Conservation (phyloP, 2,888 invertebrate genomes). For the Formica aserva region DNA sequence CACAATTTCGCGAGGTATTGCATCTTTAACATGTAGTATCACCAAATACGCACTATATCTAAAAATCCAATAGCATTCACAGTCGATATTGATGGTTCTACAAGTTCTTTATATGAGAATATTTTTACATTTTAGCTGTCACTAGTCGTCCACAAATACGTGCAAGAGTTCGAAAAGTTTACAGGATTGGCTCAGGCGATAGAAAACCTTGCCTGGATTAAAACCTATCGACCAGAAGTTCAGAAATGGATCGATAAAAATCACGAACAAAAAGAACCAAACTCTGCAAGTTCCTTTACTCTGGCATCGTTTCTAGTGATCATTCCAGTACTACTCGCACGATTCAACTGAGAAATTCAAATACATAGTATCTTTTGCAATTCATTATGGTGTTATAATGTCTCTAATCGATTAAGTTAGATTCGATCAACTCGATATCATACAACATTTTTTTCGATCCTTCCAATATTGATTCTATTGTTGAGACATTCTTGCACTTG, state of each 20-base stretch:
- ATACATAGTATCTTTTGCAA: not conserved
- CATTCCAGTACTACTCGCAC: conserved; percentile 49
- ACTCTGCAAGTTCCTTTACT: not conserved
- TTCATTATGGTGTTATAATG: not conserved
- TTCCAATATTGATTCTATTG: not conserved
- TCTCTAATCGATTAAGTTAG: not conserved
- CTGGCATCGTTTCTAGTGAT: conserved; percentile 31
- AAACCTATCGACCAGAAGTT: not conserved
- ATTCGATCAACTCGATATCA: not conserved
- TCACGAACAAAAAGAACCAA: fast-evolving
- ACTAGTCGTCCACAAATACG: not conserved
- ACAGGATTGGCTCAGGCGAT: not conserved
- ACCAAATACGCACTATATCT: not conserved
- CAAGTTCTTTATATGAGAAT: not conserved
- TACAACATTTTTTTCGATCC: not conserved
- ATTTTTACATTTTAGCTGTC: conserved; percentile 21
- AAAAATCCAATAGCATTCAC: conserved; percentile 1
- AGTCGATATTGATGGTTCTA: not conserved
- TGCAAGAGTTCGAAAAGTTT: not conserved
- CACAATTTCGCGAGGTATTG: conserved; percentile 17
- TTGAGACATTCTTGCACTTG: not conserved
- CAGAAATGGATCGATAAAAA: conserved; percentile 11
- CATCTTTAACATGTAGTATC: not conserved
- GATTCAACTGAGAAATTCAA: conserved; percentile 43
- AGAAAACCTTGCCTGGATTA: conserved; percentile 43